phyloP scores from a whole-genome alignment of 2,113 vertebrate genomes.

The Hylia prasina region DNA sequence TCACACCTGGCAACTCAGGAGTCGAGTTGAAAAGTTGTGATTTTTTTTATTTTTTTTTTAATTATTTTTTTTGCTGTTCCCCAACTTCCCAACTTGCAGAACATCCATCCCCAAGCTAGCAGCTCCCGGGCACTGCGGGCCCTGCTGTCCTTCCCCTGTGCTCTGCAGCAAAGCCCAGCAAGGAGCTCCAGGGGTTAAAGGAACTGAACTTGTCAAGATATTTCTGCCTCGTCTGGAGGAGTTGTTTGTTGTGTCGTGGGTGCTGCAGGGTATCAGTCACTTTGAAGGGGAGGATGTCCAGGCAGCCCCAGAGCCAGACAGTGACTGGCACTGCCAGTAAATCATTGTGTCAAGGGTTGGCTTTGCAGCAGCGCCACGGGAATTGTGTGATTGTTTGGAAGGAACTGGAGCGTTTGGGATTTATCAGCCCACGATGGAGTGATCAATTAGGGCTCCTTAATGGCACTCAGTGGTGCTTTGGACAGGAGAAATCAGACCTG shows the following conservation, averaged over 20 bases:
- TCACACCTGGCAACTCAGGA: background rate
- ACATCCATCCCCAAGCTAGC: background rate
- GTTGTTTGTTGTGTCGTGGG: slow-evolving; percentile 43
- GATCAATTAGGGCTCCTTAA: slow-evolving; percentile 56
- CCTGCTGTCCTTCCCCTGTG: background rate
- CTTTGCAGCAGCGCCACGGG: background rate
- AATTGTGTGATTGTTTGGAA: background rate
- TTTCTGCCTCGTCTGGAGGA: background rate
- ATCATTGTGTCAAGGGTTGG: slow-evolving; percentile 54
- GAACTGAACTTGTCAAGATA: slow-evolving; percentile 34
- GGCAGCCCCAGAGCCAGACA: slow-evolving; percentile 43
- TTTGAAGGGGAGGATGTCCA: slow-evolving; percentile 37
- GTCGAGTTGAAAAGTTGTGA: background rate
- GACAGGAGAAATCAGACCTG: background rate
- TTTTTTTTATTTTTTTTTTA: background rate
- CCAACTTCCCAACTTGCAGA: background rate
- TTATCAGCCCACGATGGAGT: slow-evolving; percentile 31
- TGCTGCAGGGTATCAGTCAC: slow-evolving; percentile 45
- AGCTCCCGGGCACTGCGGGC: background rate
- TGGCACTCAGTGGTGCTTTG: background rate
- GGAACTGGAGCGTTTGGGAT: slow-evolving; percentile 33
- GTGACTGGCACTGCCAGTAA: slow-evolving; percentile 61
- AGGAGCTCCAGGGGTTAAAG: slow-evolving; percentile 17
- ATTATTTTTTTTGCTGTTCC: background rate
- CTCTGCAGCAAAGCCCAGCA: background rate